Conservation (phyloP, 2,113 vertebrate genomes). For the Istiophorus platypterus region DNA sequence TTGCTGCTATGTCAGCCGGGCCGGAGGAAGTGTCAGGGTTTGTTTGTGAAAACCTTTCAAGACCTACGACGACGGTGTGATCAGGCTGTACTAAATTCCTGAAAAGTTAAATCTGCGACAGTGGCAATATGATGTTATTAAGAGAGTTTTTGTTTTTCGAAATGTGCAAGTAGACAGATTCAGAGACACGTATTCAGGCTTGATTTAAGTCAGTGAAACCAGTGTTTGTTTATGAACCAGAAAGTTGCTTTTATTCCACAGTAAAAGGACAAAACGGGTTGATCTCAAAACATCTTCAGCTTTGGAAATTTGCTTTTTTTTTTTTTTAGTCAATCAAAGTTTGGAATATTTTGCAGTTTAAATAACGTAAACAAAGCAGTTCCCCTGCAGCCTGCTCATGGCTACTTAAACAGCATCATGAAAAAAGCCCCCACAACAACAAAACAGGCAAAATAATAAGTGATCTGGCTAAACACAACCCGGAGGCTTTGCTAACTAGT, state of each 20-base stretch:
- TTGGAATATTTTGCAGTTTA: constrained; percentile 3
- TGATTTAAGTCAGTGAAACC: constrained; percentile 32
- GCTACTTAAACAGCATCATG: not conserved
- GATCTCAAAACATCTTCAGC: constrained; percentile 62
- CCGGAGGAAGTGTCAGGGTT: not conserved
- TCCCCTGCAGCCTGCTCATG: not conserved
- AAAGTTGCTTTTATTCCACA: constrained; percentile 64
- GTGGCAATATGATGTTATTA: not conserved
- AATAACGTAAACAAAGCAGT: no score
- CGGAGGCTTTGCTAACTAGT: not conserved
- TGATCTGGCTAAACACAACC: no score
- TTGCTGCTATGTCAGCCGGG: no score
- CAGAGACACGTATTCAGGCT: not conserved
- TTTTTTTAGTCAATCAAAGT: constrained; percentile 8
- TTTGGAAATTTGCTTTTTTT: constrained; percentile 67
- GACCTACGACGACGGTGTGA: not conserved
- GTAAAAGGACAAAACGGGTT: constrained; percentile 59
- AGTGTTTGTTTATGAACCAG: constrained; percentile 47
- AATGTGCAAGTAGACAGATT: not conserved
- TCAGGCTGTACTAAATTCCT: not conserved
- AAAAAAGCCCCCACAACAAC: constrained; percentile 21
- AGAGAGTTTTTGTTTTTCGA: not conserved
- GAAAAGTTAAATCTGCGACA: constrained; percentile 1
- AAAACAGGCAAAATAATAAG: not conserved
- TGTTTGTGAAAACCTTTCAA: not conserved